These are phyloP conservation scores for Meloidogyne exigua DNA, from an alignment of 1,140 invertebrate genomes.

Conservation along the genomic window DNA sequence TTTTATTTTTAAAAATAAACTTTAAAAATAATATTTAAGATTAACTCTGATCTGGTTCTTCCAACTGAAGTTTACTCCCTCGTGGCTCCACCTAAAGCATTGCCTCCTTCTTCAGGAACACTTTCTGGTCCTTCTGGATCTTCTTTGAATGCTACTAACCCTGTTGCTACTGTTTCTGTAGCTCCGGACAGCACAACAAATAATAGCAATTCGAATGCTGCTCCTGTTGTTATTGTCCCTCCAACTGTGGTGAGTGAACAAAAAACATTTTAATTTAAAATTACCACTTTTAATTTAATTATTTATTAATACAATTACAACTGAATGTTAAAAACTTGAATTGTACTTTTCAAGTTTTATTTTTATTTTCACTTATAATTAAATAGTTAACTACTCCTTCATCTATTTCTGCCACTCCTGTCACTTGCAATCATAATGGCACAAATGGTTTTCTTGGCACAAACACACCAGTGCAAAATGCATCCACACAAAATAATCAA, in stretches of 20 bases:
- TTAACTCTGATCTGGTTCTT: conserved; percentile 21
- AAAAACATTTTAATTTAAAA: no score
- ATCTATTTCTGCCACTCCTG: conserved; percentile 26
- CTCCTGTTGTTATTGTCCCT: no score
- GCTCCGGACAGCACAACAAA: conserved; percentile 1
- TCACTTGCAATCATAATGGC: conserved; percentile 12
- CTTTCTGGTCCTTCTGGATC: conserved; percentile 4
- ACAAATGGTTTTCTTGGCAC: not conserved
- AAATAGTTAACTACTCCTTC: not conserved
- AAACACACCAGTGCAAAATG: not conserved
- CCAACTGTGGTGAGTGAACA: not conserved
- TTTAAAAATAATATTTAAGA: conserved; percentile 6
- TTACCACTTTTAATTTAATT: no score
- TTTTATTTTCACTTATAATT: not conserved
- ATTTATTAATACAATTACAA: no score
- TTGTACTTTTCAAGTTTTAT: no score
- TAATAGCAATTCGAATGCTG: not conserved
- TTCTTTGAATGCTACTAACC: not conserved
- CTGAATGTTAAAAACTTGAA: no score
- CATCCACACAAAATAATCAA: conserved; percentile 14
- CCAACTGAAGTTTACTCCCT: conserved; percentile 20
- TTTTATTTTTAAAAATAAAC: not conserved
- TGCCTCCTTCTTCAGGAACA: not conserved
- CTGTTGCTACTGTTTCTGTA: conserved; percentile 1
- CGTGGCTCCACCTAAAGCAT: not conserved